Percentiles rank a stretch among this genome's conserved stretches.
These are phyloP conservation scores for Drosophila insularis DNA, from an alignment of 1,140 invertebrate species.

Conservation along the genomic window DNA sequence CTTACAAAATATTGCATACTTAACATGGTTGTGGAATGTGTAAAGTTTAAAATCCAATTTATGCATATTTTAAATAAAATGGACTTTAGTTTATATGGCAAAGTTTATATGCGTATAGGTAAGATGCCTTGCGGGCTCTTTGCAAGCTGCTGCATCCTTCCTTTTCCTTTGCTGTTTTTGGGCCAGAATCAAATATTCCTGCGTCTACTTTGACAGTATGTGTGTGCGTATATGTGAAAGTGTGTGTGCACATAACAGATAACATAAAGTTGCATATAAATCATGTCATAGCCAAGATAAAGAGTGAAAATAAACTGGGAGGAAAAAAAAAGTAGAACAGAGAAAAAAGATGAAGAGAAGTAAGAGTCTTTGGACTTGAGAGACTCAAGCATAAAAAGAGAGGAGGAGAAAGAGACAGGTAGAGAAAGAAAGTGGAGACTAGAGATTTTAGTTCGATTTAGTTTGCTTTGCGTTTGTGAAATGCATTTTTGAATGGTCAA, in stretches of 20 bases:
- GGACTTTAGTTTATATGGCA: slow-evolving; percentile 49
- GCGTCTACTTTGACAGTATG: neutral
- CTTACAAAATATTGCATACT: slow-evolving; percentile 10
- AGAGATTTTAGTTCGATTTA: slow-evolving; percentile 1
- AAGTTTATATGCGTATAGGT: slow-evolving; percentile 56
- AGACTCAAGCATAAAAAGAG: neutral
- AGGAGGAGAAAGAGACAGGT: neutral
- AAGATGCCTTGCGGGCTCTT: slow-evolving; percentile 42
- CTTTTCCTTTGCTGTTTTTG: neutral
- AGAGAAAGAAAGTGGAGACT: neutral
- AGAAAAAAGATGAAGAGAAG: slow-evolving; percentile 5
- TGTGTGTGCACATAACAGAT: slow-evolving; percentile 57
- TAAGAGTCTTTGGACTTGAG: slow-evolving; percentile 10
- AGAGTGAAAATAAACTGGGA: slow-evolving; percentile 65
- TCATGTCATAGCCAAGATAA: slow-evolving; percentile 74
- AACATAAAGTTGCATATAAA: slow-evolving; percentile 72
- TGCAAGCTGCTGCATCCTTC: slow-evolving; percentile 25
- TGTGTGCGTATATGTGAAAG: slow-evolving; percentile 23
- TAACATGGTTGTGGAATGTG: slow-evolving; percentile 24
- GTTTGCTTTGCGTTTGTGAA: slow-evolving; percentile 1
- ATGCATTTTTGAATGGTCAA: slow-evolving; percentile 1
- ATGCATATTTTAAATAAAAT: slow-evolving; percentile 73
- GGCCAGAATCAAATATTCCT: slow-evolving; percentile 41
- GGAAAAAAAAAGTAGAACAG: slow-evolving; percentile 9
- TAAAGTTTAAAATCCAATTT: slow-evolving; percentile 64